These are phyloP conservation scores for Glareola pratincola DNA, from an alignment of 2,113 vertebrate species.

Conservation along the genomic window DNA sequence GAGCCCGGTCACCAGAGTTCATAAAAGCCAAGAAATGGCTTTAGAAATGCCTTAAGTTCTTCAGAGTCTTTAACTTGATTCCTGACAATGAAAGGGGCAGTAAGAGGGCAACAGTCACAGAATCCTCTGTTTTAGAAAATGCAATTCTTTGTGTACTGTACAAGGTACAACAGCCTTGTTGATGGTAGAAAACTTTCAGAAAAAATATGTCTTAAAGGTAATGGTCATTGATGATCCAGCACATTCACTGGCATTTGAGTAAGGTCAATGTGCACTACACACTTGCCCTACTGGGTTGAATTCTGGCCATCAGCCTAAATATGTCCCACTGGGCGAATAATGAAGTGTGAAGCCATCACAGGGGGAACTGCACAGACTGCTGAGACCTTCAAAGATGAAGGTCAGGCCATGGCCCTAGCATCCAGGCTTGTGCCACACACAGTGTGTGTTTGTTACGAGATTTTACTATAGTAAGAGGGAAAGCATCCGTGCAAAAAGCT, in stretches of 20 bases:
- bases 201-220: neutral
- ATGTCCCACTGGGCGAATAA: neutral
- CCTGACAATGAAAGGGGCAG: neutral
- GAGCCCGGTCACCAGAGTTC: neutral
- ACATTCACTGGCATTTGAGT: neutral
- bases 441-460: neutral
- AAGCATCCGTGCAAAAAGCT: neutral
- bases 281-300: neutral
- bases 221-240: neutral
- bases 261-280: neutral
- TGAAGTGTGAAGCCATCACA: neutral
- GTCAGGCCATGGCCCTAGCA: neutral
- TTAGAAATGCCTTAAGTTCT: neutral
- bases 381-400: neutral
- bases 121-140: neutral
- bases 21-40: neutral
- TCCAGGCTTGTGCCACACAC: neutral
- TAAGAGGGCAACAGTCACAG: neutral
- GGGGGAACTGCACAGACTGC: neutral
- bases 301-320: neutral
- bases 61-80: neutral
- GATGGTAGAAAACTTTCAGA: neutral
- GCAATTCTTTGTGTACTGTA: neutral
- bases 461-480: neutral
- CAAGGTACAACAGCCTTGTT: neutral